Conservation (phyloP, 2,888 invertebrate genomes). For the Germaria angustata region DNA sequence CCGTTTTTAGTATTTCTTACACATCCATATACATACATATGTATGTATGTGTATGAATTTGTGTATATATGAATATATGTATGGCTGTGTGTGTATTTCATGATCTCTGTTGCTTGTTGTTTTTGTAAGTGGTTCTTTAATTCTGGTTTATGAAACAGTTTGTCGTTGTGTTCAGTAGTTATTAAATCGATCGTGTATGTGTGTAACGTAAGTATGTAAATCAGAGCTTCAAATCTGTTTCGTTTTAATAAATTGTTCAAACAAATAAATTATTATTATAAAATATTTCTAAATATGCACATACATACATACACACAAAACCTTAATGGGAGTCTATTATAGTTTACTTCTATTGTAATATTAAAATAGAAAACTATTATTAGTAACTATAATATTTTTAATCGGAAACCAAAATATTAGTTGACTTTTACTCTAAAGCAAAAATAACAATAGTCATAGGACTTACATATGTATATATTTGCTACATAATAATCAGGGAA, state of each 20-base stretch:
- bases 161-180: neutral
- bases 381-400: too few relatives aligned
- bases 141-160: constrained; percentile 6
- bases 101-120: neutral
- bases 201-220: too few relatives aligned
- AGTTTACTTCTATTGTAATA: too few relatives aligned
- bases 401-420: too few relatives aligned
- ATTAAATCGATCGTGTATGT: neutral
- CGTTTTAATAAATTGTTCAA: neutral
- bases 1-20: neutral
- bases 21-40: neutral
- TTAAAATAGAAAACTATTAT: too few relatives aligned
- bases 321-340: too few relatives aligned
- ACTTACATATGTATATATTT: too few relatives aligned
- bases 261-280: neutral
- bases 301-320: neutral
- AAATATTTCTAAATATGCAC: too few relatives aligned
- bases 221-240: neutral
- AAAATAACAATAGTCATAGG: too few relatives aligned
- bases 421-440: too few relatives aligned
- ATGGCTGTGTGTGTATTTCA: neutral
- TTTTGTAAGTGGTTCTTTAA: neutral
- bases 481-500: too few relatives aligned
- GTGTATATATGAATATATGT: too few relatives aligned
- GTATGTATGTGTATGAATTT: neutral